phyloP scores from a whole-genome alignment of 2,113 vertebrate genomes.

The Cyanistes caeruleus region DNA sequence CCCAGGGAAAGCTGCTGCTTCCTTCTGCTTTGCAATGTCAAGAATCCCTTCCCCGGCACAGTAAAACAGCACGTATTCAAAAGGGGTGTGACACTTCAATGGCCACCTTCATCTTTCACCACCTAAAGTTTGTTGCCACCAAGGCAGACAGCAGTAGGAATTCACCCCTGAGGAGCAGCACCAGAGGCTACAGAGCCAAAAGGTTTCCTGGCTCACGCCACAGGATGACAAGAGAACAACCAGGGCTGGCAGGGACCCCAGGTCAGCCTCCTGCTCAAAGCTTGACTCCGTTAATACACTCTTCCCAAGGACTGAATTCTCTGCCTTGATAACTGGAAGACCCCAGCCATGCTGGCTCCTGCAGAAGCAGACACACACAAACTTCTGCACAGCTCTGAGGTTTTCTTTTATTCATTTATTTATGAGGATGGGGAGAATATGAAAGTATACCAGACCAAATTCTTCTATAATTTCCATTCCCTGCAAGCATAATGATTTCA shows the following conservation, averaged over 20 bases:
- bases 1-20: background rate
- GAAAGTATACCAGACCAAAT: background rate
- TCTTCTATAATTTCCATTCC: background rate
- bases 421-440: background rate
- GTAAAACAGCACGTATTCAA: fast-evolving
- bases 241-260: background rate
- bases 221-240: fast-evolving
- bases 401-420: background rate
- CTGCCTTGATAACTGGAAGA: background rate
- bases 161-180: background rate
- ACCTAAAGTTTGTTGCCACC: background rate
- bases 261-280: background rate
- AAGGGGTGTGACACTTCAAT: no score
- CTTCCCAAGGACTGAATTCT: fast-evolving
- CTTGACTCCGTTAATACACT: fast-evolving
- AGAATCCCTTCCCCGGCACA: background rate
- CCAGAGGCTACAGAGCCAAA: background rate
- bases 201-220: background rate
- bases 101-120: background rate
- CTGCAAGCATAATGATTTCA: background rate
- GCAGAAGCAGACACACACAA: background rate
- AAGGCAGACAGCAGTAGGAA: background rate
- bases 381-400: background rate
- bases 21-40: background rate
- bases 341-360: background rate